A percentile compares a stretch with the other conserved stretches of the same genome.
These are phyloP conservation scores for Lerista edwardsae DNA, from an alignment of 2,797 vertebrate genomes.

Conservation along the genomic window DNA sequence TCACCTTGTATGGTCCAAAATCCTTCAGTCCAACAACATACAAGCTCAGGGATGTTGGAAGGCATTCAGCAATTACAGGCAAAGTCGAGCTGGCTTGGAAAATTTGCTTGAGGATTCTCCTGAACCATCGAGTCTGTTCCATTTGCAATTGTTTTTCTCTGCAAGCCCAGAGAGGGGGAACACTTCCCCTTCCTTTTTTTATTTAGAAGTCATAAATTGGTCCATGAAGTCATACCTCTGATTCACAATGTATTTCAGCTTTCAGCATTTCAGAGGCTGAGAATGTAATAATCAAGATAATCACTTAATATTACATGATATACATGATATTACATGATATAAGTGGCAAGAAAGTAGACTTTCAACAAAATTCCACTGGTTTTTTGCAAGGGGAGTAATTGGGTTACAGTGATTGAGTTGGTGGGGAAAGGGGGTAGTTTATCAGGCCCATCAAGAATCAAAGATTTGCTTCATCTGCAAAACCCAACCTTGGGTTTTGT, in stretches of 20 bases:
- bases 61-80: not conserved
- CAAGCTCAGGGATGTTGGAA: not conserved
- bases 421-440: too few species aligned
- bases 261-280: not conserved
- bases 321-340: too few species aligned
- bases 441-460: too few species aligned
- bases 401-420: too few species aligned
- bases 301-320: too few species aligned
- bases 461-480: not conserved
- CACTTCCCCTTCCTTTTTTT: not conserved
- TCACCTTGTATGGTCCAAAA: not conserved
- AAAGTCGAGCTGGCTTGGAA: not conserved
- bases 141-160: not conserved
- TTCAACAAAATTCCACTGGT: too few species aligned
- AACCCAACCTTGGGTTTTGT: not conserved
- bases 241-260: too few species aligned
- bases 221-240: too few species aligned
- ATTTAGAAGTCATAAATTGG: not conserved
- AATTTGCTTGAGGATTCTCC: not conserved
- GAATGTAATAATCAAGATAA: not conserved
- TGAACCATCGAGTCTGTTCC: not conserved
- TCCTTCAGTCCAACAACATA: not conserved
- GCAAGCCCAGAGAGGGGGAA: not conserved
- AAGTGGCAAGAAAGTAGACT: too few species aligned
- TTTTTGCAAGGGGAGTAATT: too few species aligned